Base-by-base conservation (phyloP, 2,797 vertebrate species). In the Mycteria americana region DNA sequence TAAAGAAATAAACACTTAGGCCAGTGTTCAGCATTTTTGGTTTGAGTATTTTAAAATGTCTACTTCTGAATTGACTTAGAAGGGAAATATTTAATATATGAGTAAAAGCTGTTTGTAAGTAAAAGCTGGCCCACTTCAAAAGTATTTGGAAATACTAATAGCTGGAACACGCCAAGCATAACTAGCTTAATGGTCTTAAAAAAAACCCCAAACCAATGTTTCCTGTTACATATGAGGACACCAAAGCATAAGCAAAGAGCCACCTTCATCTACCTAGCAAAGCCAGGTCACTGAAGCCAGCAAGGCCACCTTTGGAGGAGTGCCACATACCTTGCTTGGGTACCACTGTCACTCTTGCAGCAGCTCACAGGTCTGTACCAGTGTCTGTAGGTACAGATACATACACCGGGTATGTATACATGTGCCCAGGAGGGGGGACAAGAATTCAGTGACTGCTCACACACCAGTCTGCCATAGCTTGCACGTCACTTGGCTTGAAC, bases 311-410 rank as follows among this genome's bases (percentile, higher is more conserved):
- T 83, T 48, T 25, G 53, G 28, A 21, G 72, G 1, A 54, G 27
- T 43, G 27, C 8, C 59, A 43, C 28, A 17, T 17, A 27, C 31
- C 22, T 89, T 0, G 0, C 30, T 35, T 7, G 13, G 25, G 30
- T 35, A 39, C 16, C 43, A 21, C 19, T 69, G 39, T 13, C 60
- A 51, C 14, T 25, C 13, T 21, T 33, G 33, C 23, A 56, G 46
- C 45, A 50, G 18, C 57, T 76, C 51, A 31, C 30, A 33, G 74
- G 9, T 43, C 25, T 46, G 23, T 83, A 51, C 18, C 31, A 21
- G 22, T 6, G 7, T 21, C 18, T 76, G 23, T 50, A 16, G 13
- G 22, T 67, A n/a, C 25, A 59, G 69, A 18, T 6, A 50, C 9
- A 6, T 2, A 21, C 24, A 45, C 27, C 5, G 3, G 27, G 12